These are phyloP conservation scores for Phoebastria nigripes DNA, from an alignment of 2,797 vertebrate species.

Conservation along the genomic window DNA sequence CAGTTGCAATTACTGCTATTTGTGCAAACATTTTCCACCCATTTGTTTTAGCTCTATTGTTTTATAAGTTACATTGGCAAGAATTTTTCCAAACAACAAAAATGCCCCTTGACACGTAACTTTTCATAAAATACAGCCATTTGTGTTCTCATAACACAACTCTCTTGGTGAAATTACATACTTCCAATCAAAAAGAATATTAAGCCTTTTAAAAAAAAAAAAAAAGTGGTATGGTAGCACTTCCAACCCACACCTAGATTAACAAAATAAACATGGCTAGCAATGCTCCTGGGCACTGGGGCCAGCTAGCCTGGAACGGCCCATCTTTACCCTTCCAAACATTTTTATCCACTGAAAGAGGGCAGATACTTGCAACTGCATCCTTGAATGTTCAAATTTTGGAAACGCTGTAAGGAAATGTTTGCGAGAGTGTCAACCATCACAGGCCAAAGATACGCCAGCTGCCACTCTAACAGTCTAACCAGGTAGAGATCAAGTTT, in stretches of 20 bases:
- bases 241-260: not conserved
- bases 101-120: not conserved
- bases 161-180: not conserved
- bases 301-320: not conserved
- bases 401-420: not conserved
- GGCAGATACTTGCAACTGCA: not conserved
- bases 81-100: not conserved
- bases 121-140: not conserved
- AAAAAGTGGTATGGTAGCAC: not conserved
- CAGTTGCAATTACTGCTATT: not conserved
- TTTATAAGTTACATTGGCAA: not conserved
- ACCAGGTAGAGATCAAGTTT: not conserved
- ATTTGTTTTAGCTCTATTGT: not conserved
- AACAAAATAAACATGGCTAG: not conserved
- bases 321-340: not conserved
- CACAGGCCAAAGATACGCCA: rapidly evolving
- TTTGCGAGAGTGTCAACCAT: not conserved
- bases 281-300: not conserved
- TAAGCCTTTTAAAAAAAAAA: not conserved
- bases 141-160: not conserved
- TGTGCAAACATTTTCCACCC: not conserved
- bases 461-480: not conserved
- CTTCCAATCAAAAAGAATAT: not conserved
- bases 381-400: not conserved
- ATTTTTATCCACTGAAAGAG: not conserved